Evolutionary conservation across 2,797 vertebrate species (phyloP), one percentile per base, ranked within the genome.

Genomic region (Aplochiton taeniatus): DNA sequence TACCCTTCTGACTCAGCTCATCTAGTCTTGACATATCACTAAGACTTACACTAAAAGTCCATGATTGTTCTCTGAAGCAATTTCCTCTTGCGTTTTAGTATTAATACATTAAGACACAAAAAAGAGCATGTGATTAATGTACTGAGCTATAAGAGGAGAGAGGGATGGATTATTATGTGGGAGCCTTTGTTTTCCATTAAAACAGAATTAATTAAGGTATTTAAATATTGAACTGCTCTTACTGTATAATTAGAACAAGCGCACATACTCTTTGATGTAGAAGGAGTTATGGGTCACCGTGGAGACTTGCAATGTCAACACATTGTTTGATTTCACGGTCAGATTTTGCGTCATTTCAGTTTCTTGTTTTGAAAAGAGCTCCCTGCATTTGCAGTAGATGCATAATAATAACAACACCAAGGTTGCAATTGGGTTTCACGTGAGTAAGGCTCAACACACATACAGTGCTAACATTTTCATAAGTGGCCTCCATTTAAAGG

Each of bases 181-280:
- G 42, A 42, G 63, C 45, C 62, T 68, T 74, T 74, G 59, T 78
- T 85, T 78, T 69, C 72, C 70, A 63, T 80, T 75, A 20, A 61
- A 65, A 69, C 47, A 57, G 66, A 73, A 78, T 81, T 65, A 68
- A 87, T 78, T 73, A 73, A 80, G 73, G 69, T 77, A 65, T 83
- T 59, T 65, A 64, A 65, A 65, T 70, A 70, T 65, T 70, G 63
- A 81, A 72, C 70, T 75, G 55, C 66, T 65, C 50, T 70, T 73
- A 55, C 44, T 64, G 50, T 52, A 63, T 53, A 80, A 72, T 66
- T 65, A 80, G 66, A 81, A 71, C 47, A 61, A 54, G 61, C 62
- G 70, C 63, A 50, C 46, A 68, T 73, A 62, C 63, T 59, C 42
- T 50, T 52, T 58, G 54, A 69, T 51, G 61, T 73, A 78, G 81